A percentile compares a stretch with the other conserved stretches of the same genome.
Evolutionary conservation across 2,113 vertebrate species (phyloP).

Genomic region (Rhynchomys soricoides): DNA sequence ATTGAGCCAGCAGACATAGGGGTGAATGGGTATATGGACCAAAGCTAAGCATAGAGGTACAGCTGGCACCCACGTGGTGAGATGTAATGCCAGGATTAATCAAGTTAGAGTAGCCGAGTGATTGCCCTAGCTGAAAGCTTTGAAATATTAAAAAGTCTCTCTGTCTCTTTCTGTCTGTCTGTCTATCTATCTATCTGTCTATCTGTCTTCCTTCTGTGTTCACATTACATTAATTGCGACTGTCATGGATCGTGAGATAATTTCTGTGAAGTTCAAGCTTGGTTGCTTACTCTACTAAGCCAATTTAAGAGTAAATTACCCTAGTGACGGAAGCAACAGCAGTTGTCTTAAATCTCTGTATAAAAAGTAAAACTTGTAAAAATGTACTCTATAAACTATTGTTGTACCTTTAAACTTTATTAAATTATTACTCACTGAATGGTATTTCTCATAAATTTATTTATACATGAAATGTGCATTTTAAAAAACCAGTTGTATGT

Average conservation of each 20-base stretch:
- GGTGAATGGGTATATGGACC: too few relatives aligned
- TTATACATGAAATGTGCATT: neutral
- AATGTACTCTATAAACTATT: neutral
- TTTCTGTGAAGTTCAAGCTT: neutral
- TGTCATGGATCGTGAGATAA: neutral
- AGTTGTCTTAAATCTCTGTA: slow-evolving; percentile 39
- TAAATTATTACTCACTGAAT: neutral
- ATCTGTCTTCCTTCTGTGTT: neutral
- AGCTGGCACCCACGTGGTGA: too few relatives aligned
- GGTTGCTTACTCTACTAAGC: neutral
- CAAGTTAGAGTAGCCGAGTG: too few relatives aligned
- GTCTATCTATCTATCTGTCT: neutral
- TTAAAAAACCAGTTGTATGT: neutral
- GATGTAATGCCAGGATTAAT: too few relatives aligned
- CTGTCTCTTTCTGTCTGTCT: too few relatives aligned
- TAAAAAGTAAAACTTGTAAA: slow-evolving; percentile 29
- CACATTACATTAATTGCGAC: neutral
- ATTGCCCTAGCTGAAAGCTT: too few relatives aligned
- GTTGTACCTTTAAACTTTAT: neutral
- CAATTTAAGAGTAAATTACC: slow-evolving; percentile 4
- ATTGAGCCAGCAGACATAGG: too few relatives aligned
- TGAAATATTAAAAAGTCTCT: too few relatives aligned
- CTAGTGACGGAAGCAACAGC: neutral
- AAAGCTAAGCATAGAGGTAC: too few relatives aligned
- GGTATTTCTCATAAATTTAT: slow-evolving; percentile 38